Evolutionary conservation across 2,113 vertebrate species (phyloP), one percentile per base, ranked within the genome.

Genomic region (Donacobius atricapilla): DNA sequence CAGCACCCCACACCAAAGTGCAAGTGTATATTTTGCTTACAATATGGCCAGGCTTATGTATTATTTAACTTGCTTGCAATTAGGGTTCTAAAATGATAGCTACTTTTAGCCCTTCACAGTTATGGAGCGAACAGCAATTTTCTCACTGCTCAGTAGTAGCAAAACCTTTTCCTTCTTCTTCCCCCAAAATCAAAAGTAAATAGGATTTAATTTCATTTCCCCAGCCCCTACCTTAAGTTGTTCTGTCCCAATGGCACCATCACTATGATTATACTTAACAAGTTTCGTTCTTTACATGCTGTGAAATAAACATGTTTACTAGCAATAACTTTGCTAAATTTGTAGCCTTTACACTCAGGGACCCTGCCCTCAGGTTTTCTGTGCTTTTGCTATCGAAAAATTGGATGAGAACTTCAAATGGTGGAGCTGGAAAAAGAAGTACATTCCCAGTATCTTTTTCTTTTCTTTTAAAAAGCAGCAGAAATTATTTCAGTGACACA

Each of bases 401-500:
- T 28, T 75, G 35, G 40, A 80, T 4, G 24, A 42, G n/a, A 57
- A 48, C 39, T 78, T 94, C 42, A 90, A 56, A 45, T 53, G 39
- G 42, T 71, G 27, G 16, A 58, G 63, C 31, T 86, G 64, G 30
- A 90, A 88, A 50, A 73, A 57, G 17, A 73, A 64, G 5, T 22
- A 68, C n/a, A 4, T 91, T 89, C 31, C 3, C 1, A 51, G 44
- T 72, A 60, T 82, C n/a, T 79, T 91, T 58, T 72, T 37, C 3
- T 77, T 83, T 58, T 87, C 63, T 81, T 83, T 83, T 48, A 73
- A 75, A 80, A 88, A 89, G 72, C 85, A 81, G 63, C 45, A 91
- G 85, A 94, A 94, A 90, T 83, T 91, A 95, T 90, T 37, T 47
- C 94, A 91, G n/a, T 63, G 51, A 15, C 88, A 95, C 63, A 78